Evolutionary conservation across 2,113 vertebrate species (phyloP).

Genomic region (Cyanoderma ruficeps): DNA sequence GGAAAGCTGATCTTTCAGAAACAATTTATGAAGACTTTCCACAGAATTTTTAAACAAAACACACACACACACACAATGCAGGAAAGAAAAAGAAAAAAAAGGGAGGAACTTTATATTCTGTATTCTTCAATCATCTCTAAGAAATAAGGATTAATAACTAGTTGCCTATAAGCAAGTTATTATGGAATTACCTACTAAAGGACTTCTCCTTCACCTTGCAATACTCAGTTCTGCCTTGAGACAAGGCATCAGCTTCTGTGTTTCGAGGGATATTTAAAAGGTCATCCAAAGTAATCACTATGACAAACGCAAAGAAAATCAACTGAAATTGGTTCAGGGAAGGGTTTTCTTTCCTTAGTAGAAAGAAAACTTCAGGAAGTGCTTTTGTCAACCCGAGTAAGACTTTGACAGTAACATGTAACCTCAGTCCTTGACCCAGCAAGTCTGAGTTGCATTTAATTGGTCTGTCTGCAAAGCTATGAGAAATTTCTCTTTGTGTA

Average conservation of each 20-base stretch:
- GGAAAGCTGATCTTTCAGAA: not conserved
- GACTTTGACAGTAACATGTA: not conserved
- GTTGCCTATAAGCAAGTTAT: not conserved
- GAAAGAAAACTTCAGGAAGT: constrained; percentile 28
- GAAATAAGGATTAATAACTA: not conserved
- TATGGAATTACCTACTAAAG: not conserved
- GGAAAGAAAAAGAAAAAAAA: too few relatives aligned
- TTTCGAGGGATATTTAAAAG: not conserved
- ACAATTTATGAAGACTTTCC: not conserved
- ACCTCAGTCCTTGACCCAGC: constrained; percentile 35
- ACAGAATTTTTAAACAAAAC: not conserved
- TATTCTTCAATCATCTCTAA: not conserved
- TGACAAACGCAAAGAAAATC: not conserved
- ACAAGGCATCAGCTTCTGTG: not conserved
- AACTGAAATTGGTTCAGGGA: not conserved
- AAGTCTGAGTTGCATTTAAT: constrained; percentile 52
- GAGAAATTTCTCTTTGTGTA: constrained; percentile 47
- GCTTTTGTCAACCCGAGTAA: constrained; percentile 31
- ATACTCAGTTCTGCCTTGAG: not conserved
- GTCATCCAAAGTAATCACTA: not conserved
- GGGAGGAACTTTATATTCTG: not conserved
- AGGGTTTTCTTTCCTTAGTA: not conserved
- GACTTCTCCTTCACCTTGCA: not conserved
- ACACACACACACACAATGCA: not conserved
- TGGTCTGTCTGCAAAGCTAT: constrained; percentile 40